A percentile compares a stretch with the other conserved stretches of the same genome.
phyloP scores from a whole-genome alignment of 2,797 vertebrate species.

The Pampus argenteus region DNA sequence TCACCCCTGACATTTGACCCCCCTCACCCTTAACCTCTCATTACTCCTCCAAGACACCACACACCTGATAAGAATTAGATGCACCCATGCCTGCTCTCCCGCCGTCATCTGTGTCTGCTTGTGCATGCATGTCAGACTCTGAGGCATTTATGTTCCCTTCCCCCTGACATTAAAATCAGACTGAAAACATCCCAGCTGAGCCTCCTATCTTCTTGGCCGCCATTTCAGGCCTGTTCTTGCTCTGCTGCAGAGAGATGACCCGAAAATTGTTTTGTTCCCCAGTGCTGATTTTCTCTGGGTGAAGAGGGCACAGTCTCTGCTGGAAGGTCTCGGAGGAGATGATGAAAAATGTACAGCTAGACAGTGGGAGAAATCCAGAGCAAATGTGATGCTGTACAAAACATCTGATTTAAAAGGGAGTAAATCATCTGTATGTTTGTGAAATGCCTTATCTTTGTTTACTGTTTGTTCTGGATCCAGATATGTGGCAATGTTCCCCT shows the following conservation, averaged over 20 bases:
- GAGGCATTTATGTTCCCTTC: conserved; percentile 43
- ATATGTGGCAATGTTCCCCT: conserved; percentile 96
- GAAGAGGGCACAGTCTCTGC: conserved; percentile 46
- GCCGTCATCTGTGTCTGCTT: conserved; percentile 44
- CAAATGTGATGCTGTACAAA: conserved; percentile 38
- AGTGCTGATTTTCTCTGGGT: conserved; percentile 58
- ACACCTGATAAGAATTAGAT: conserved; percentile 79
- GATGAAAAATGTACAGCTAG: conserved; percentile 56
- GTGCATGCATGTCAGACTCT: conserved; percentile 49
- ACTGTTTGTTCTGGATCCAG: conserved; percentile 71
- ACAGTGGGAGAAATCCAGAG: conserved; percentile 29
- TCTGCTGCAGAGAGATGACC: conserved; percentile 51
- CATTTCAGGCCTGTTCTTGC: conserved; percentile 28
- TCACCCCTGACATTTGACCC: conserved; percentile 70
- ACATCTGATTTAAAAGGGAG: not conserved
- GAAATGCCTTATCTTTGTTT: conserved; percentile 23
- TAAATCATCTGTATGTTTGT: not conserved
- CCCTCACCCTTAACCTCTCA: conserved; percentile 61
- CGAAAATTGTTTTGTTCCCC: conserved; percentile 61
- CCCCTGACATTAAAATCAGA: conserved; percentile 38
- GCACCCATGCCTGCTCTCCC: conserved; percentile 37
- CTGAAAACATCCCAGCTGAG: conserved; percentile 63
- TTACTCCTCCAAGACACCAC: conserved; percentile 65
- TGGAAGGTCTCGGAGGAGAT: conserved; percentile 52
- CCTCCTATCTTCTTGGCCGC: conserved; percentile 23